Conservation (phyloP, 2,888 invertebrate species). For the Schizotus pectinicornis region DNA sequence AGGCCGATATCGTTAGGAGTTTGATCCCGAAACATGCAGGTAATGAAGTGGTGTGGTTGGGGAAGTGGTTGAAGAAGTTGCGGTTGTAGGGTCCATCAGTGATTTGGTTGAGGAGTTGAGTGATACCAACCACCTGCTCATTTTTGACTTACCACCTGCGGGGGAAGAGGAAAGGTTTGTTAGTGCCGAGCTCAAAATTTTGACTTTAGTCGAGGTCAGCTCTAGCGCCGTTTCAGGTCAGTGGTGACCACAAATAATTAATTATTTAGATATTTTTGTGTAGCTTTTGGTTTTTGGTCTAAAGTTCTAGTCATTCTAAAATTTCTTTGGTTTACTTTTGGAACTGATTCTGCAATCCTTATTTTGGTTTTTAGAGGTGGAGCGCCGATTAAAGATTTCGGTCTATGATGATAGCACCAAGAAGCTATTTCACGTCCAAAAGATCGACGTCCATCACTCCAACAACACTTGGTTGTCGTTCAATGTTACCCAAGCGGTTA, state of each 20-base stretch:
- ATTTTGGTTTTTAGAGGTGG: too few relatives aligned
- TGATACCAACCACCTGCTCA: conserved; percentile 50
- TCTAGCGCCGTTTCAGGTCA: conserved; percentile 34
- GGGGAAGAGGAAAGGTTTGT: conserved; percentile 51
- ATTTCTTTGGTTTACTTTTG: too few relatives aligned
- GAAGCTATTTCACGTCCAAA: conserved; percentile 41
- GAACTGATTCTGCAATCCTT: too few relatives aligned
- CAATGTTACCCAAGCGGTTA: conserved; percentile 50
- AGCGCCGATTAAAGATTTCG: conserved; percentile 46
- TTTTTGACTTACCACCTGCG: conserved; percentile 52
- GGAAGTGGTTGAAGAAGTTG: not conserved
- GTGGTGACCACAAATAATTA: too few relatives aligned
- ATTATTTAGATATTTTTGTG: too few relatives aligned
- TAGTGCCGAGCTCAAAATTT: conserved; percentile 53
- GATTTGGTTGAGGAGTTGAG: conserved; percentile 37
- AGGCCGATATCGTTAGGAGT: conserved; percentile 53
- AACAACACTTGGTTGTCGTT: conserved; percentile 56
- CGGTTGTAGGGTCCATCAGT: conserved; percentile 40
- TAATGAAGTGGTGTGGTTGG: conserved; percentile 26
- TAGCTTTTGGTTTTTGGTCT: too few relatives aligned
- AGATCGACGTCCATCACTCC: conserved; percentile 48
- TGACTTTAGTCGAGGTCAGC: conserved; percentile 49
- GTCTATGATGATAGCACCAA: conserved; percentile 46
- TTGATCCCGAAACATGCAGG: conserved; percentile 54
- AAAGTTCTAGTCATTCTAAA: too few relatives aligned